Evolutionary conservation across 2,888 invertebrate species (phyloP).

Genomic region (Eristalis intricaria): DNA sequence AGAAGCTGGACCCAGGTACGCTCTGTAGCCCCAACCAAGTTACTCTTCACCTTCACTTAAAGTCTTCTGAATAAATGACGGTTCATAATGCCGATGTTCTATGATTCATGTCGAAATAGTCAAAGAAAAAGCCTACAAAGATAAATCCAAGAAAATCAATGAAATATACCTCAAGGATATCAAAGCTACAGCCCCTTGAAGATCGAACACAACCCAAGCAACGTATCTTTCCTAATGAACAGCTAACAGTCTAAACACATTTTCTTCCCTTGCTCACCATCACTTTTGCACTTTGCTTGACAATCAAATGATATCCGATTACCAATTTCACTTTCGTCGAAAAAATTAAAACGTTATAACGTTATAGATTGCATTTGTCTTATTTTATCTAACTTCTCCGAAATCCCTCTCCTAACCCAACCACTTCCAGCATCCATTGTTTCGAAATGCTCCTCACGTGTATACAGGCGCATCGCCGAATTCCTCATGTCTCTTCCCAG

Average conservation of each 20-base stretch:
- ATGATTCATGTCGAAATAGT: not conserved
- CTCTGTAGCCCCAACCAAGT: no score
- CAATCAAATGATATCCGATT: slow-evolving; percentile 64
- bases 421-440: not conserved
- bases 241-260: not conserved
- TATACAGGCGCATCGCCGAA: not conserved
- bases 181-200: not conserved
- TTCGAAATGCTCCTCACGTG: not conserved
- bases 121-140: not conserved
- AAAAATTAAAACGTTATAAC: slow-evolving; percentile 60
- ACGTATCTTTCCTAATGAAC: not conserved
- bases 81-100: not conserved
- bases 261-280: not conserved
- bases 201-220: not conserved
- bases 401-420: not conserved
- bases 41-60: no score
- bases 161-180: not conserved
- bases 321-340: slow-evolving; percentile 51
- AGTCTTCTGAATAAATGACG: not conserved
- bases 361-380: slow-evolving; percentile 58
- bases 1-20: no score
- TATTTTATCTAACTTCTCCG: slow-evolving; percentile 54
- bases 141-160: not conserved
- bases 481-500: not conserved
- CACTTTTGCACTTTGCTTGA: slow-evolving; percentile 57